Evolutionary conservation across 1,140 invertebrate species (phyloP), one percentile per base, ranked within the genome.

Genomic region (Neoseiulus cucumeris): DNA sequence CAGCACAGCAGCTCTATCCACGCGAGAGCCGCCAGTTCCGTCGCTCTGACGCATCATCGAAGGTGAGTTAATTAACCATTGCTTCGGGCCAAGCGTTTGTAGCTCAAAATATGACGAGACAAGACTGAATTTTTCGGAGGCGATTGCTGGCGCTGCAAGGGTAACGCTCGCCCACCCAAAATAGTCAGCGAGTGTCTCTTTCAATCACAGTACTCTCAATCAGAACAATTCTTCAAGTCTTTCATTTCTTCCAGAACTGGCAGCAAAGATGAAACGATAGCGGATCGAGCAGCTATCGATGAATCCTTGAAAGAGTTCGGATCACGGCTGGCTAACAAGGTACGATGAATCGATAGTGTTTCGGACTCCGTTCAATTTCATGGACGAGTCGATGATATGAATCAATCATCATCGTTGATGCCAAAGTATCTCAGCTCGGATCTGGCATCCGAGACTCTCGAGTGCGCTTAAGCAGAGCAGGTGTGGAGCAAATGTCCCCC

Each of bases 241-340:
- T 39, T 68, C 67, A 12, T 64, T 42, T 30, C 64, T 44, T 18
- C 44, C 68, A 17, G 65, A 45, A 66, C 66, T 47, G 66, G 65
- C 41, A 70, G 68, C 65, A 68, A 68, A 64, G 51, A 29, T 42
- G 64, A 68, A 59, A 85, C 73, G 83, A 85, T 73, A 82, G 82
- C 73, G 83, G 83, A 14, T 84, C 83, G 70, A 84, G 86, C 71
- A 85, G 84, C 55, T 79, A n/a, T 88, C 66, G 86, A 87, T 72
- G 84, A 86, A 76, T 85, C 87, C 75, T 76, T 88, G 65, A 87
- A 87, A 76, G 85, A 87, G 75, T 80, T 88, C 68, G 85, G 87
- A 72, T 79, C 78, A 45, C 79, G 80, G 70, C 78, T 84, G 65
- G 77, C 84, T 69, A 83, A 81, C 76, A 85, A 85, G 82, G 83